Evolutionary conservation across 2,797 vertebrate genomes (phyloP), one percentile per base, ranked within the genome.

Genomic region (Cyprinodon diabolis): DNA sequence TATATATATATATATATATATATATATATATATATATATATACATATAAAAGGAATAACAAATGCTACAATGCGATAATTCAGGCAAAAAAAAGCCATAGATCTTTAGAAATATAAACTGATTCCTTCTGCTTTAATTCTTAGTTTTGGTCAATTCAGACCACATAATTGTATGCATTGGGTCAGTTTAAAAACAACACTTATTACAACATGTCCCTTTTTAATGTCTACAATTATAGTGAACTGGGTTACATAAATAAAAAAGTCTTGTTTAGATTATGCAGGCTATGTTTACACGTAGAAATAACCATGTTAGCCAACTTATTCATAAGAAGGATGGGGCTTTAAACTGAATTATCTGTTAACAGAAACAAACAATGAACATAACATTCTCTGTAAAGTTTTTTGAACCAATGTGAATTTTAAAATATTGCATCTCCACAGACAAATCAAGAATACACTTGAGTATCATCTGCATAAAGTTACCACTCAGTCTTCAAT

Each of bases 171-270:
- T 74, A 82, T 79, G 74, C 68, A 66, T 68, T 79, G 66, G 57
- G 47, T 76, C 69, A 82, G 63, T 76, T 74, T 75, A 72, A 77
- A 82, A 88, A 30, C 37, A 82, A 52, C 45, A 37, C 74, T 45
- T 75, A 37, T 9, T 72, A 65, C 75, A 77, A 72, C 47, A 72
- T 68, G 74, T 37, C 60, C 21, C 74, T 62, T 65, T 73, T 79
- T 47, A 70, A 37, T 58, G 63, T 71, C 76, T 81, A 86, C 68
- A 79, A 37, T 84, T 85, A 86, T 69, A 78, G 68, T 85, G 68
- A 90, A 84, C 80, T 77, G 80, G 57, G 75, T 76, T 83, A 77
- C 65, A 83, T 78, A 80, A 84, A 81, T 81, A 77, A 82, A 74
- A 67, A 81, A 30, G 78, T 77, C 67, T 23, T 49, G 67, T 71